These are phyloP conservation scores for Ciconia boyciana DNA, from an alignment of 2,113 vertebrate species.

Conservation along the genomic window DNA sequence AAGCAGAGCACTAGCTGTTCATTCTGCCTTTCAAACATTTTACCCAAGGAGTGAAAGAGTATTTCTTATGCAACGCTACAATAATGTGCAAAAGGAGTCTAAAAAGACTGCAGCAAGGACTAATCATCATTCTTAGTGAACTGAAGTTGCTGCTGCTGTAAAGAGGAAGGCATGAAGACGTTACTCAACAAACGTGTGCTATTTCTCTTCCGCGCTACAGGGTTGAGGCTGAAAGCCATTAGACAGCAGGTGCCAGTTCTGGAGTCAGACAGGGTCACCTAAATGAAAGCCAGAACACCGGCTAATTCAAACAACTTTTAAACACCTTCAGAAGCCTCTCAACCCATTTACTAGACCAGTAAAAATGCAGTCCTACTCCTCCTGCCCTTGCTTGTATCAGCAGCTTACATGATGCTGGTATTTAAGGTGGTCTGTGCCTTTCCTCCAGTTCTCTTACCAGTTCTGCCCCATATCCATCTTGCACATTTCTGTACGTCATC, in stretches of 20 bases:
- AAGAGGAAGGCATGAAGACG: not conserved
- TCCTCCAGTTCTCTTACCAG: not conserved
- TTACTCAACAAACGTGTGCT: not conserved
- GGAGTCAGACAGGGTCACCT: not conserved
- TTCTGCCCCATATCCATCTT: not conserved
- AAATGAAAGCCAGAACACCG: not conserved
- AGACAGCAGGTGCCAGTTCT: not conserved
- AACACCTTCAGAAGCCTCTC: not conserved
- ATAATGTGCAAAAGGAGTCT: not conserved
- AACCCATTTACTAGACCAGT: not conserved
- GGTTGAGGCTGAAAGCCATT: not conserved
- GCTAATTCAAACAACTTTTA: not conserved
- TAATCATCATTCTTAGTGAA: not conserved
- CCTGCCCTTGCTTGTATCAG: not conserved
- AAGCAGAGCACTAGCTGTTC: not conserved
- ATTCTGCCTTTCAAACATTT: not conserved
- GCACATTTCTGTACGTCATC: rapidly evolving
- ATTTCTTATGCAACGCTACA: not conserved
- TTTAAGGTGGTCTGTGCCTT: not conserved
- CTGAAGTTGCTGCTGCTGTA: not conserved
- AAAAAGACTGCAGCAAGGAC: not conserved
- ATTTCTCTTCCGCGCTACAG: not conserved
- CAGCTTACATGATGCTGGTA: not conserved
- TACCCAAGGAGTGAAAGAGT: not conserved
- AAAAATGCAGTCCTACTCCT: not conserved